Conservation (phyloP, 2,113 vertebrate species). For the Neofelis nebulosa region DNA sequence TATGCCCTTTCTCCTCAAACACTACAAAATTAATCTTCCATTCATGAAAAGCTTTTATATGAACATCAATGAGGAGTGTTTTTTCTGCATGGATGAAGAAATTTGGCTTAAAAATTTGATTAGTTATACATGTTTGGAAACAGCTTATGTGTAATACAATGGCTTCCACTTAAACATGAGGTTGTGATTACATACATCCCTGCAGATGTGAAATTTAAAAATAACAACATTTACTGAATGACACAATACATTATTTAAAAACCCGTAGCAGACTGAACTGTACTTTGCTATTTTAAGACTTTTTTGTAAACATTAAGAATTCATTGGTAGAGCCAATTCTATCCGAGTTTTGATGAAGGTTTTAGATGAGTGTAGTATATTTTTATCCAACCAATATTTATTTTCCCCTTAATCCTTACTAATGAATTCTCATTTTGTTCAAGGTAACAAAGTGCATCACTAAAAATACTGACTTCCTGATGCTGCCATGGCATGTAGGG, state of each 20-base stretch:
- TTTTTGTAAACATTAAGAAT: conserved; percentile 31
- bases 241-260: conserved; percentile 48
- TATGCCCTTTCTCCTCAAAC: conserved; percentile 28
- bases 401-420: background rate
- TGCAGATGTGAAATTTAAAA: conserved; percentile 72
- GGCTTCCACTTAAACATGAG: conserved; percentile 62
- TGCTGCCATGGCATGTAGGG: background rate
- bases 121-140: conserved; percentile 70
- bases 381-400: background rate
- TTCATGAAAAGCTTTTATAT: conserved; percentile 51
- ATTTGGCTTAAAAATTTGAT: conserved; percentile 68
- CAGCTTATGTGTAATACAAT: background rate
- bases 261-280: background rate
- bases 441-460: background rate
- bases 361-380: background rate
- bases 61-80: conserved; percentile 4
- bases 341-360: background rate
- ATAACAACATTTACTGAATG: conserved; percentile 51
- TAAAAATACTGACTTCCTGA: background rate
- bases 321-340: background rate
- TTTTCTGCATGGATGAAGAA: conserved; percentile 39
- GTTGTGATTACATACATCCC: conserved; percentile 67
- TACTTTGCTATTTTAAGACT: conserved; percentile 2
- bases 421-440: conserved; percentile 30
- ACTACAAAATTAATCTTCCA: conserved; percentile 44